Evolutionary conservation across 2,797 vertebrate species (phyloP).

Genomic region (Molossus molossus): DNA sequence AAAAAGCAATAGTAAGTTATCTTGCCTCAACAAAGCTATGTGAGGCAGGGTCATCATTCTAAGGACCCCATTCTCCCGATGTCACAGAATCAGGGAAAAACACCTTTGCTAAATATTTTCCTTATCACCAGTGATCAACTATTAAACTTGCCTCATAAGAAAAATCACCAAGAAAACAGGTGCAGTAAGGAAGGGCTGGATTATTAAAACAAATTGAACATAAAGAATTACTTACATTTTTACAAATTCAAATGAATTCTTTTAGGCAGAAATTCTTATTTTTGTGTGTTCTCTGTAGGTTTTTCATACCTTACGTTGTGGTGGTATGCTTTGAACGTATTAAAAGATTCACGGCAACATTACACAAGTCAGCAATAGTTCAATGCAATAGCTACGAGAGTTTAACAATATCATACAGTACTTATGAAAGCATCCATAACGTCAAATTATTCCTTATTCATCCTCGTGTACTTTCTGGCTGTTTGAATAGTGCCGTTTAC

Average conservation of each 20-base stretch:
- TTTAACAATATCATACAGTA: background rate
- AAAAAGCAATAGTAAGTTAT: background rate
- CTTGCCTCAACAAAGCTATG: background rate
- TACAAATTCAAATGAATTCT: background rate
- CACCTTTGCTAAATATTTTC: background rate
- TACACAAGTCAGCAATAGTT: slow-evolving; percentile 40
- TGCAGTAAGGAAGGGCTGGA: background rate
- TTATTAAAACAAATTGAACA: slow-evolving; percentile 22
- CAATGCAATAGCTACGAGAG: background rate
- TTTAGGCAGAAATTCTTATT: background rate
- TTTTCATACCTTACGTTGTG: background rate
- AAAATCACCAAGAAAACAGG: background rate
- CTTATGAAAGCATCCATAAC: slow-evolving; percentile 43
- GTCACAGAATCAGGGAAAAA: background rate
- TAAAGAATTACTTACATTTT: slow-evolving; percentile 5
- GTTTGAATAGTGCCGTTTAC: background rate
- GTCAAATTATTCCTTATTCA: slow-evolving; percentile 18
- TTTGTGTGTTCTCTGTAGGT: background rate
- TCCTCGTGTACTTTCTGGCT: background rate
- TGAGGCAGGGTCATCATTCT: background rate
- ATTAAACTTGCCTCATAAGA: background rate
- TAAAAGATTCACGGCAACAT: slow-evolving; percentile 1
- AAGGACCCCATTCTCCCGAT: background rate
- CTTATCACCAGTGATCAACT: background rate
- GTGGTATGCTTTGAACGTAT: background rate